phyloP scores from a whole-genome alignment of 2,113 vertebrate species.

The Siniperca knerii region DNA sequence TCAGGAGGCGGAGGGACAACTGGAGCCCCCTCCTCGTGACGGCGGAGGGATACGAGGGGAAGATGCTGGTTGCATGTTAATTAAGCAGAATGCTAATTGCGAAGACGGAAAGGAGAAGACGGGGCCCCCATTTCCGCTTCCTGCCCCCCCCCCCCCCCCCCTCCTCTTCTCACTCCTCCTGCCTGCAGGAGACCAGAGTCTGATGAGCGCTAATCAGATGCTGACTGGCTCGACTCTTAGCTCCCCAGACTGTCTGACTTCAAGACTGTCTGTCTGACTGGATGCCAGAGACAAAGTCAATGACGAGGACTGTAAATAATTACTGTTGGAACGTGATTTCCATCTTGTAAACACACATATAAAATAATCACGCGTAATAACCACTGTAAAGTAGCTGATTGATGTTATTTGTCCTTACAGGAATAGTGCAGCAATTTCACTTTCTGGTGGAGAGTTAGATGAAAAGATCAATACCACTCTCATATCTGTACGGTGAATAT shows the following conservation, averaged over 20 bases:
- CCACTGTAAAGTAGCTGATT: neutral
- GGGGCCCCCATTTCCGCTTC: constrained; percentile 61
- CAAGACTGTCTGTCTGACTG: neutral
- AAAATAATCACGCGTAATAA: neutral
- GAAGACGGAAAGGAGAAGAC: constrained; percentile 38
- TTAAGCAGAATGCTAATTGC: constrained; percentile 81
- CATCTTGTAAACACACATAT: neutral
- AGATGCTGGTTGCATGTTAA: constrained; percentile 80
- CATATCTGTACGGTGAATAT: neutral
- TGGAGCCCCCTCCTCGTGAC: constrained; percentile 28
- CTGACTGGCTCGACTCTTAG: constrained; percentile 57
- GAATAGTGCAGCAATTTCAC: neutral
- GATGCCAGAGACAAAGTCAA: constrained; percentile 1
- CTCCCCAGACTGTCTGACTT: constrained; percentile 11
- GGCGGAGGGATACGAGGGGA: constrained; percentile 60
- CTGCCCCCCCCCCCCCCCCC: neutral
- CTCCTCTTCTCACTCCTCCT: constrained; percentile 3
- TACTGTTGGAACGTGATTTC: neutral
- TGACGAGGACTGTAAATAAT: neutral
- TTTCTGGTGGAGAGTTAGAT: neutral
- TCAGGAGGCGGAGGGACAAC: constrained; percentile 42
- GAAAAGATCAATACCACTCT: neutral
- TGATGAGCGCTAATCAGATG: constrained; percentile 64
- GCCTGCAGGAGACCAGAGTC: constrained; percentile 58
- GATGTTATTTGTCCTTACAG: neutral